Evolutionary conservation across 2,113 vertebrate species (phyloP), one percentile per base, ranked within the genome.

Genomic region (Nycticryphes semicollaris): DNA sequence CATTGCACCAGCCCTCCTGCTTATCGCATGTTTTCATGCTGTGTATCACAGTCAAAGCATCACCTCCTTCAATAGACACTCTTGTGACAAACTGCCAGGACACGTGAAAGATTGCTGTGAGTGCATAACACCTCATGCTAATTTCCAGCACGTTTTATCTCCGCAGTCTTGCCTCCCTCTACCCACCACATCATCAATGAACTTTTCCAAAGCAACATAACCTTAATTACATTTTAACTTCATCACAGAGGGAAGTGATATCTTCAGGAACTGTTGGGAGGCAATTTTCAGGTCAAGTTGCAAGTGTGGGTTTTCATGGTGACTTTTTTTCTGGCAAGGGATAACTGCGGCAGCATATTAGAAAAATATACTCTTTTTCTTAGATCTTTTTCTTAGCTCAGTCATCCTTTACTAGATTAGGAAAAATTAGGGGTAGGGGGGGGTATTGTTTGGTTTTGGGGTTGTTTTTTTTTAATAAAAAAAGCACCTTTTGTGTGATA

Each of bases 141-240:
- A 96, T 92, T 96, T 87, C 77, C 86, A 94, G 66, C 73, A 91
- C 1, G 4, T 79, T 72, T 76, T 60, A 57, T 13, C 62, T 76
- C 81, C 8, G 4, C 43, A 66, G 75, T 28, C 50, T 89, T 77
- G 54, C 70, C 75, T 76, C 39, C 31, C 64, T 73, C 63, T 93
- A 69, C 31, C 39, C 70, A 66, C 57, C 15, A 50, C 31, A 54
- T 45, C 62, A 59, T 20, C 83, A 72, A 35, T 24, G 43, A 96
- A 90, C 73, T 87, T 89, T 57, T 93, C 60, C 83, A 92, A 79
- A 91, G 62, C 72, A 53, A 60, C 47, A 82, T 57, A 93, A 69
- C 48, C 57, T 81, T 90, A 94, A 96, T 93, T 89, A 76, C 41
- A 41, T 57, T 93, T 84, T 89, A 92, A 57, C 89, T 69, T 91